Conservation (phyloP, 2,113 vertebrate genomes). For the Orycteropus afer region DNA sequence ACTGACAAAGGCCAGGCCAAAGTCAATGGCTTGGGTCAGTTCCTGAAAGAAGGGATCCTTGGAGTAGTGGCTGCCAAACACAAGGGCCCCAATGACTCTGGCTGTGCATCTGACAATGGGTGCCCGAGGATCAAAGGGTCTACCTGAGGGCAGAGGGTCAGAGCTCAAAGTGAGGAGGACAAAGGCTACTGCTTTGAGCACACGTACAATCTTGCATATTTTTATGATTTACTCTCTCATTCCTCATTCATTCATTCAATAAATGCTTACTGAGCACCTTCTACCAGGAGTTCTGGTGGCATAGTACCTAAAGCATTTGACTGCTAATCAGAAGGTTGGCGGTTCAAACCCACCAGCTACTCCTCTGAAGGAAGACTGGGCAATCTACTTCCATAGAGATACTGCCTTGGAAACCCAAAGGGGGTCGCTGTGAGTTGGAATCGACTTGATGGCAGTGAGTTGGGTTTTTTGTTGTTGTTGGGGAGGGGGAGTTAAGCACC, state of each 20-base stretch:
- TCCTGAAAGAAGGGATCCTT: slow-evolving; percentile 81
- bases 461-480: too few relatives aligned
- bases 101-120: slow-evolving; percentile 74
- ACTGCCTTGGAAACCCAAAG: too few relatives aligned
- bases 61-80: slow-evolving; percentile 79
- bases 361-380: too few relatives aligned
- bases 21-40: slow-evolving; percentile 60
- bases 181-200: not conserved
- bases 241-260: not conserved
- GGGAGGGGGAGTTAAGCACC: too few relatives aligned
- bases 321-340: too few relatives aligned
- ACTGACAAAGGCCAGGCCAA: slow-evolving; percentile 75
- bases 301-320: too few relatives aligned
- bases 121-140: slow-evolving; percentile 74
- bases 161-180: not conserved
- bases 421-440: too few relatives aligned
- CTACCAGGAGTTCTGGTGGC: too few relatives aligned
- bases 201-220: fast-evolving
- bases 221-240: fast-evolving
- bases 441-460: too few relatives aligned
- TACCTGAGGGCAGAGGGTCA: slow-evolving; percentile 68
- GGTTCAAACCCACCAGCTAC: too few relatives aligned
- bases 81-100: slow-evolving; percentile 79
- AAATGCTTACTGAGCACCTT: not conserved
- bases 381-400: too few relatives aligned